A percentile compares a stretch with the other conserved stretches of the same genome.
phyloP scores from a whole-genome alignment of 2,888 invertebrate species.

The Drosophila kokeensis region DNA sequence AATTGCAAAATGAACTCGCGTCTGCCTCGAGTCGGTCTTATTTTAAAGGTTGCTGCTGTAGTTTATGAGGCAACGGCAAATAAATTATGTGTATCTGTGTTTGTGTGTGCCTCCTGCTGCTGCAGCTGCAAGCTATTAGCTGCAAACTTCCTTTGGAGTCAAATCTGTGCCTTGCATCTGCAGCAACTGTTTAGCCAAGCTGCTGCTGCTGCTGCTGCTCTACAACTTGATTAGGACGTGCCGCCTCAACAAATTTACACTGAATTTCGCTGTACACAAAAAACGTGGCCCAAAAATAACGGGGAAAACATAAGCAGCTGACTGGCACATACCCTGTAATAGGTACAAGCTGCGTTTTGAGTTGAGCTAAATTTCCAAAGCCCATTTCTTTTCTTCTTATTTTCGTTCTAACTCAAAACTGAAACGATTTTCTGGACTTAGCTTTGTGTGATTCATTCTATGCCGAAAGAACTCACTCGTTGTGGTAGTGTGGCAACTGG shows the following conservation, averaged over 20 bases:
- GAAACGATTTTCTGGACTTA: too few relatives aligned
- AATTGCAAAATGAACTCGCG: slow-evolving; percentile 78
- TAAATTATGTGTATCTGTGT: slow-evolving; percentile 63
- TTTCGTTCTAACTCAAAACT: not conserved
- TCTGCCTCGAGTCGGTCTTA: slow-evolving; percentile 59
- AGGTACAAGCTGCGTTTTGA: not conserved
- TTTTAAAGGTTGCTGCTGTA: slow-evolving; percentile 64
- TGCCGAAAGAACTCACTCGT: not conserved
- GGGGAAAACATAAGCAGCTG: not conserved
- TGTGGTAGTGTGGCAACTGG: not conserved
- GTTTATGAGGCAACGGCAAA: slow-evolving; percentile 73
- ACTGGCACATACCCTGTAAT: not conserved
- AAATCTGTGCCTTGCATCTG: slow-evolving; percentile 25
- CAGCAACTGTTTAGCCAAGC: slow-evolving; percentile 16
- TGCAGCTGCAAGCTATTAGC: slow-evolving; percentile 74
- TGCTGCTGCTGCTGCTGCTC: slow-evolving; percentile 11
- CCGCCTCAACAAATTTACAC: slow-evolving; percentile 61
- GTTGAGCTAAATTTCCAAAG: not conserved
- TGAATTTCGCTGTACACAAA: slow-evolving; percentile 53
- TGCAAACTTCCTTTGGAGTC: slow-evolving; percentile 37
- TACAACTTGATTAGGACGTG: slow-evolving; percentile 62
- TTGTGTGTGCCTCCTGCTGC: slow-evolving; percentile 21
- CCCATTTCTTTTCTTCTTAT: not conserved
- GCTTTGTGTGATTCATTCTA: not conserved
- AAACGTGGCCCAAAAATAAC: slow-evolving; percentile 28